Base-by-base conservation (phyloP, 2,888 invertebrate genomes). In the Drosophila rubida region DNA sequence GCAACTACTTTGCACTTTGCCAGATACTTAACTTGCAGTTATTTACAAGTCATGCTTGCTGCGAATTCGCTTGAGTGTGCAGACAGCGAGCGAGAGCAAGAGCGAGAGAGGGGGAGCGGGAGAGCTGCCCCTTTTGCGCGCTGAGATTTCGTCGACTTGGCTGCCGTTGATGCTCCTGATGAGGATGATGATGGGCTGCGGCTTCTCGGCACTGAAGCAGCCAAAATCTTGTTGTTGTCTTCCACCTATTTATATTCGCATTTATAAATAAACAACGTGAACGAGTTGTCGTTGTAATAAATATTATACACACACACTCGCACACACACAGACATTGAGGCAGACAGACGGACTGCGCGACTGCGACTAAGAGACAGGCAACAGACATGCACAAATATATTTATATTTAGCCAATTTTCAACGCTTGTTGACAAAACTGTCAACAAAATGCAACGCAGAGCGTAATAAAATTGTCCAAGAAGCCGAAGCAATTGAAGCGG, bases 401-500 rank as follows among this genome's bases (percentile, higher is more conserved):
- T 83, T 86, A 86, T 86, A 86, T 90, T 91, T 90, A 91, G 91
- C 91, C 90, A 91, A 91, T 91, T 91, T 91, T 90, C 89, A 91
- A 90, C 91, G 91, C 91, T 91, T 91, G 91, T 91, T 91, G 91
- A 91, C 91, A 91, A 91, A 91, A 90, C 91, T 91, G 91, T 91
- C 91, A 91, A 90, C 91, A 90, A 83, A 83, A 87, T 83, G 82
- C 87, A 82, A 79, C 76, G 86, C 82, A 90, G 79, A 82, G 82
- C 87, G 85, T 87, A 87, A 87, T 87, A 87, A 86, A 86, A 85
- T 85, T 85, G 86, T 85, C 83, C 81, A 85, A 75, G 86, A 65
- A 78, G 83, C 82, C 59, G 67, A 62, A 48, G 67, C 74, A 78
- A 78, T 77, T 66, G 75, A 70, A 70, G 72, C 49, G 51, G 37